Evolutionary conservation across 2,888 invertebrate species (phyloP), one percentile per base, ranked within the genome.

Genomic region (Ectropis crepuscularia): DNA sequence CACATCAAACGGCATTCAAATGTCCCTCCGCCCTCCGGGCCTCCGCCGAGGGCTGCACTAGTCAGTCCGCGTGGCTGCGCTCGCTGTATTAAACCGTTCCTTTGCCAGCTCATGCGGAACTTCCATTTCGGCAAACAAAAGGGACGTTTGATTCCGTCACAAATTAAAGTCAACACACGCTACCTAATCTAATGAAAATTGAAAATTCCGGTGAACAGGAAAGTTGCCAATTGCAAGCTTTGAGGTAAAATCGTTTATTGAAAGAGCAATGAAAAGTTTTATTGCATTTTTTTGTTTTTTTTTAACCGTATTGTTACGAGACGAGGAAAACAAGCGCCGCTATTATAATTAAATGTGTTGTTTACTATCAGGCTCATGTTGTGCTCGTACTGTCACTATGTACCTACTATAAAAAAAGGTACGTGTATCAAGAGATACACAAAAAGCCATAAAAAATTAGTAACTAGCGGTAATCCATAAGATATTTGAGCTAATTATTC

Each of bases 1-100:
- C 68, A 75, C 69, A 77, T 77, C 77, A 77, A 77, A 77, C 72
- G 62, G 61, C 68, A 74, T 71, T 73, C 74, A 74, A 71, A 73
- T 72, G 63, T 57, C 65, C 64, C 65, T 65, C 41, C 41, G 42
- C 16, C 55, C 53, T 28, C 46, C 46, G 37, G 39, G 53, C 61
- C 10, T 41, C 16, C 37, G 57, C 57, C 57, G 50, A 38, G 59
- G 57, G 51, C 51, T 38, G 43, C 58, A 42, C 68, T 48, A 46
- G 63, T 41, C 54, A 16, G 49, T 48, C 9, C 59, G 54, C 68
- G 53, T 53, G 63, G 45, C 64, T 55, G 60, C 60, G 58, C 63
- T 43, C 63, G 49, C 49, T 39, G 50, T 10, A 51, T 54, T 39
- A 51, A 38, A 39, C 61, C 39, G 50, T 42, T 41, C 62, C 62